These are phyloP conservation scores for Drosophila eugracilis DNA, from an alignment of 1,140 invertebrate genomes.

Conservation along the genomic window DNA sequence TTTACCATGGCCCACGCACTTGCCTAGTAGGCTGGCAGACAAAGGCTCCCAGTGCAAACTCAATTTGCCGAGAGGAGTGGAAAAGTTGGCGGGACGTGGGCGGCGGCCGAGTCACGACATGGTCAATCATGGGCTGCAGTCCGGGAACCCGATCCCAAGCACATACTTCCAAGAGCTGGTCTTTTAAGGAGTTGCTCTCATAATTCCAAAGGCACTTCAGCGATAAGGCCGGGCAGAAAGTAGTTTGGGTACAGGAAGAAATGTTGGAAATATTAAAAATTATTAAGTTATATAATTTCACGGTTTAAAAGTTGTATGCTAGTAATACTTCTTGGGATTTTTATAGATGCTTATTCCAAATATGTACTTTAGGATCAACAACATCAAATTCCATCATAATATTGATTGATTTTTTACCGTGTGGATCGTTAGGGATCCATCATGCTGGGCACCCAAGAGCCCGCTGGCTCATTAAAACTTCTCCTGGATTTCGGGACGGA, in stretches of 20 bases:
- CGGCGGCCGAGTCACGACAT: constrained; percentile 46
- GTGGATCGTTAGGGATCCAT: constrained; percentile 2
- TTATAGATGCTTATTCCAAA: no score
- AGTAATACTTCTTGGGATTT: no score
- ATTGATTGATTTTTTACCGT: constrained; percentile 5
- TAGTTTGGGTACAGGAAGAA: neutral
- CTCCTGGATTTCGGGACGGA: constrained; percentile 29
- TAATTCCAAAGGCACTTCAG: constrained; percentile 19
- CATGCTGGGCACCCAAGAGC: constrained; percentile 11
- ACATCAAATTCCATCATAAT: no score
- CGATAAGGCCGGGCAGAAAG: constrained; percentile 3
- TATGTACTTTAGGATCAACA: no score
- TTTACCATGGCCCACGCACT: constrained; percentile 64
- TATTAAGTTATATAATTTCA: no score
- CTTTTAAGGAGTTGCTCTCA: constrained; percentile 24
- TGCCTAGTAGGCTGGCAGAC: constrained; percentile 57
- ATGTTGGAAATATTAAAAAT: no score
- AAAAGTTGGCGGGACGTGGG: constrained; percentile 33
- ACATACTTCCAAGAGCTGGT: constrained; percentile 3
- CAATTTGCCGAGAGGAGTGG: constrained; percentile 48
- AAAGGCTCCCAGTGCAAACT: constrained; percentile 56
- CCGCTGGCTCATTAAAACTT: constrained; percentile 64
- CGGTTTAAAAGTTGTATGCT: no score
- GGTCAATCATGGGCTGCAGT: constrained; percentile 29
- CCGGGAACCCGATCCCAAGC: constrained; percentile 2